Evolutionary conservation across 2,888 invertebrate species (phyloP).

Genomic region (Caenorhabditis doughertyi): DNA sequence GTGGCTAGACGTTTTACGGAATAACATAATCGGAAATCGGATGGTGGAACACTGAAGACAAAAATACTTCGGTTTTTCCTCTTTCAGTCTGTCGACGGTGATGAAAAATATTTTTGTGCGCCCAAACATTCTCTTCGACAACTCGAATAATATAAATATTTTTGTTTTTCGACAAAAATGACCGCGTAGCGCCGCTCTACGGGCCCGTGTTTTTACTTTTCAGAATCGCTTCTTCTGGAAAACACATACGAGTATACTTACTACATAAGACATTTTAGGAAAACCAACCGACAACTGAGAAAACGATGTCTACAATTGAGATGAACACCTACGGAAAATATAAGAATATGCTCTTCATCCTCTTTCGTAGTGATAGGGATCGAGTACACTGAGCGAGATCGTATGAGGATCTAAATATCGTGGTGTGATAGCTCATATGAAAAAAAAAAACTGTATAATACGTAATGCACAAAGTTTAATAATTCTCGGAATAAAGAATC

Average conservation of each 20-base stretch:
- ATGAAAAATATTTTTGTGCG: constrained; percentile 64
- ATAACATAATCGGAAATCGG: constrained; percentile 26
- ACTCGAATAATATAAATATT: constrained; percentile 68
- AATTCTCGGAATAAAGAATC: too few species aligned
- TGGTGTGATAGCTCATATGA: too few species aligned
- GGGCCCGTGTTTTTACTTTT: constrained; percentile 51
- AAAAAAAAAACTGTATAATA: too few species aligned
- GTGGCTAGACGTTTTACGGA: not conserved
- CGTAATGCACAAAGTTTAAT: too few species aligned
- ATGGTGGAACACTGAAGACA: constrained; percentile 43
- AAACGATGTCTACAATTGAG: not conserved
- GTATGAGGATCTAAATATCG: too few species aligned
- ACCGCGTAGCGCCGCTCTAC: constrained; percentile 57
- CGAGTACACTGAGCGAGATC: too few species aligned
- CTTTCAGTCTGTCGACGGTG: constrained; percentile 57
- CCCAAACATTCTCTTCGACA: constrained; percentile 65
- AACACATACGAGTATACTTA: constrained; percentile 60
- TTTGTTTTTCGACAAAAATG: constrained; percentile 67
- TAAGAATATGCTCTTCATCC: not conserved
- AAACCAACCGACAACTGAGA: constrained; percentile 42
- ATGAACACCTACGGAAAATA: not conserved
- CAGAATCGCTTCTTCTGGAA: constrained; percentile 62
- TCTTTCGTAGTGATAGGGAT: too few species aligned
- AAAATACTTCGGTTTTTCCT: constrained; percentile 56
- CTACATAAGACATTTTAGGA: constrained; percentile 59